phyloP scores from a whole-genome alignment of 2,797 vertebrate genomes.

The Mionectes olivaceus region DNA sequence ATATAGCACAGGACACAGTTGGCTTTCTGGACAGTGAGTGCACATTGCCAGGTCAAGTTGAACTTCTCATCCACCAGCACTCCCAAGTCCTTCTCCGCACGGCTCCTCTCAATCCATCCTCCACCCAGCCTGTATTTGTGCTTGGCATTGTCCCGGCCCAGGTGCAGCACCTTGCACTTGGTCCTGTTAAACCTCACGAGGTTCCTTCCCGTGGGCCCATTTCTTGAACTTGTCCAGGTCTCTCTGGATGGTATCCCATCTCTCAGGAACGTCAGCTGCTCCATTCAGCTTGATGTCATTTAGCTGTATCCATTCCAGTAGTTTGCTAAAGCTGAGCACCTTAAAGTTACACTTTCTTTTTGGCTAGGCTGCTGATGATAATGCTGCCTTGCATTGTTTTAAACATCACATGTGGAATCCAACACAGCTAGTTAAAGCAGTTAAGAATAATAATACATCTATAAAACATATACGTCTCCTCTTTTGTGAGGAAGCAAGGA shows the following conservation, averaged over 20 bases:
- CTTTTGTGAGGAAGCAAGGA: not conserved
- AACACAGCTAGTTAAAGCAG: not conserved
- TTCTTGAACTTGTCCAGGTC: not conserved
- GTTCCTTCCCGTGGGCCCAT: not conserved
- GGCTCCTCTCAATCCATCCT: not conserved
- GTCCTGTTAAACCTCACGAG: not conserved
- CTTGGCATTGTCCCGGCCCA: not conserved
- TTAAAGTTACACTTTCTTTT: not conserved
- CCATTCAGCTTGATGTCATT: not conserved
- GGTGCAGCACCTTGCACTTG: not conserved
- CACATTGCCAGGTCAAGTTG: not conserved
- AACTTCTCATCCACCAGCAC: not conserved
- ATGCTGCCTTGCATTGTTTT: not conserved
- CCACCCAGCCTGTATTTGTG: not conserved
- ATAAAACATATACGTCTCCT: not conserved
- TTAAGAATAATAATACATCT: not conserved
- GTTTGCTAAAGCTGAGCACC: not conserved
- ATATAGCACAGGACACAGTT: not conserved
- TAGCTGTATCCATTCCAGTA: not conserved
- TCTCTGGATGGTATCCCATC: not conserved
- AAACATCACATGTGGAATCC: not conserved
- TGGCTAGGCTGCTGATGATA: not conserved
- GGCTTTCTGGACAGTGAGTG: not conserved
- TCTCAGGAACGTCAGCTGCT: rapidly evolving
- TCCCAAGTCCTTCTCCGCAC: not conserved